Evolutionary conservation across 2,797 vertebrate genomes (phyloP).

Genomic region (Cryptoblepharus egeriae): DNA sequence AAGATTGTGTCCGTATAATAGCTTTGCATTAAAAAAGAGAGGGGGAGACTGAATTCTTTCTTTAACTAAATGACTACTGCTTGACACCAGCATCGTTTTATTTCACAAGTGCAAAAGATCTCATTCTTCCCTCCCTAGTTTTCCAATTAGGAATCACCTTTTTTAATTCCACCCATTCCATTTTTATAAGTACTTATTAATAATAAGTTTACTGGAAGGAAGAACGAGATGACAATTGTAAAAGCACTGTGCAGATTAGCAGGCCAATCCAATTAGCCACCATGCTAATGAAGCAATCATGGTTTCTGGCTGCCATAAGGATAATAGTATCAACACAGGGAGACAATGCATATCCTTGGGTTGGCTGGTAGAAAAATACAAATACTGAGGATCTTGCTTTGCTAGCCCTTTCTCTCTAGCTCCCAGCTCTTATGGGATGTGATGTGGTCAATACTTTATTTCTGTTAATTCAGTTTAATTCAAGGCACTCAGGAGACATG

Average conservation of each 20-base stretch:
- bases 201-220: not conserved
- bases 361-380: too few relatives aligned
- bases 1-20: constrained; percentile 42
- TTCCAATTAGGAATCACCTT: constrained; percentile 13
- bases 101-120: constrained; percentile 19
- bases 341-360: not conserved
- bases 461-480: too few relatives aligned
- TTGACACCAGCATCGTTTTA: constrained; percentile 38
- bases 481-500: too few relatives aligned
- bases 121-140: not conserved
- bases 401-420: not conserved
- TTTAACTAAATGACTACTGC: constrained; percentile 58
- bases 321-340: constrained; percentile 5
- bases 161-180: constrained; percentile 11
- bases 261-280: constrained; percentile 6
- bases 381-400: too few relatives aligned
- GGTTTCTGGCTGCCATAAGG: not conserved
- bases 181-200: constrained; percentile 10
- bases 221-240: not conserved
- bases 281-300: constrained; percentile 8
- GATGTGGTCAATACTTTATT: too few relatives aligned
- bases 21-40: constrained; percentile 27
- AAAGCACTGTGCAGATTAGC: constrained; percentile 12
- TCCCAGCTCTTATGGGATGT: too few relatives aligned
- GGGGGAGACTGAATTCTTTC: constrained; percentile 29